A percentile compares a stretch with the other conserved stretches of the same genome.
phyloP scores from a whole-genome alignment of 1,140 invertebrate genomes.

The Bombus confusus region DNA sequence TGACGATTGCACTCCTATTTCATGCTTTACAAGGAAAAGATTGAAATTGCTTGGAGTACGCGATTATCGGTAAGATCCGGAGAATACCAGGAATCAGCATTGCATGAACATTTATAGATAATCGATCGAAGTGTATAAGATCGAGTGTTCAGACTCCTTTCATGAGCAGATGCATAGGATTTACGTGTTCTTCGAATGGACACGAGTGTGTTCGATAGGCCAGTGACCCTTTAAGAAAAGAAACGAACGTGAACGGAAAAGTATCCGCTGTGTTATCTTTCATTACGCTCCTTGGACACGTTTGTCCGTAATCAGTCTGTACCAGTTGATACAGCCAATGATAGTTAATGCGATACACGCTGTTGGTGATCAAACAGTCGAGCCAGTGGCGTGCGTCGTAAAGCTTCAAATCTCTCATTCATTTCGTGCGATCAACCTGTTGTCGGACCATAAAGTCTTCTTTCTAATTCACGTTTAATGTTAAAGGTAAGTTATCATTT shows the following conservation, averaged over 20 bases:
- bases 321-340: conserved; percentile 40
- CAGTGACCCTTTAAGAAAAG: neutral
- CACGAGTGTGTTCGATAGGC: neutral
- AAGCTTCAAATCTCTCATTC: conserved; percentile 1
- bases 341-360: conserved; percentile 45
- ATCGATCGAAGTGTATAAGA: neutral
- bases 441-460: too few relatives aligned
- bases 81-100: neutral
- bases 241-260: neutral
- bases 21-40: neutral
- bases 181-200: neutral
- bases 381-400: neutral
- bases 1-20: neutral
- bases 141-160: neutral
- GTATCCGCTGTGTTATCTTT: conserved; percentile 25
- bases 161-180: too few relatives aligned
- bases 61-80: neutral
- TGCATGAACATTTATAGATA: neutral
- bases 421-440: conserved; percentile 21
- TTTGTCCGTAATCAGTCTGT: conserved; percentile 29
- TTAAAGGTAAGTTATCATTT: conserved; percentile 14
- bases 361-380: conserved; percentile 20
- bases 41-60: neutral
- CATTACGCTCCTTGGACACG: conserved; percentile 3
- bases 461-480: neutral